A percentile compares a stretch with the other conserved stretches of the same genome.
Evolutionary conservation across 1,140 invertebrate genomes (phyloP).

Genomic region (Apocrypta bakeri): DNA sequence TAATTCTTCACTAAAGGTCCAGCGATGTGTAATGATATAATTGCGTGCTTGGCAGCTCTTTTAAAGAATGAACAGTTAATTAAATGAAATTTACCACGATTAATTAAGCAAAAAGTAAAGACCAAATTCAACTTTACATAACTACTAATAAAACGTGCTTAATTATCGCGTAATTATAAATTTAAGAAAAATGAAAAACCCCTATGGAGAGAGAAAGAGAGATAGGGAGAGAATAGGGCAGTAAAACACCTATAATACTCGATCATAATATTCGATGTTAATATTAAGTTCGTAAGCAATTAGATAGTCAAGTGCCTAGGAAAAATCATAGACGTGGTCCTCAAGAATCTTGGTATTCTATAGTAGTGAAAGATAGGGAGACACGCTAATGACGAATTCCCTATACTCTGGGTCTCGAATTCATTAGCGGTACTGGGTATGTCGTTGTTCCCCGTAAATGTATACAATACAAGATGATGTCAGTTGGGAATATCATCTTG

Average conservation of each 20-base stretch:
- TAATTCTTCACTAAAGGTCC: neutral
- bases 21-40: neutral
- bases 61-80: neutral
- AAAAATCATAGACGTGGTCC: neutral
- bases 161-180: neutral
- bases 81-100: neutral
- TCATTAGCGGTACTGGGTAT: constrained; percentile 18
- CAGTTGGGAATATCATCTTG: neutral
- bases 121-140: neutral
- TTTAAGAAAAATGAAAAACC: neutral
- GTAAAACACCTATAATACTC: neutral
- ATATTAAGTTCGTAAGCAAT: neutral
- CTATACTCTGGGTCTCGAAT: neutral
- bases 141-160: neutral
- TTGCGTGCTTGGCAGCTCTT: neutral
- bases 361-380: too few species aligned
- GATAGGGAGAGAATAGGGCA: neutral
- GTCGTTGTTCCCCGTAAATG: neutral
- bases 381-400: neutral
- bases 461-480: constrained; percentile 17
- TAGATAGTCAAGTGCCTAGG: neutral
- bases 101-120: neutral
- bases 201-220: too few species aligned
- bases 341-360: neutral
- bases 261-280: neutral